These are phyloP conservation scores for Dendrolimus punctatus DNA, from an alignment of 1,140 invertebrate species.

Conservation along the genomic window DNA sequence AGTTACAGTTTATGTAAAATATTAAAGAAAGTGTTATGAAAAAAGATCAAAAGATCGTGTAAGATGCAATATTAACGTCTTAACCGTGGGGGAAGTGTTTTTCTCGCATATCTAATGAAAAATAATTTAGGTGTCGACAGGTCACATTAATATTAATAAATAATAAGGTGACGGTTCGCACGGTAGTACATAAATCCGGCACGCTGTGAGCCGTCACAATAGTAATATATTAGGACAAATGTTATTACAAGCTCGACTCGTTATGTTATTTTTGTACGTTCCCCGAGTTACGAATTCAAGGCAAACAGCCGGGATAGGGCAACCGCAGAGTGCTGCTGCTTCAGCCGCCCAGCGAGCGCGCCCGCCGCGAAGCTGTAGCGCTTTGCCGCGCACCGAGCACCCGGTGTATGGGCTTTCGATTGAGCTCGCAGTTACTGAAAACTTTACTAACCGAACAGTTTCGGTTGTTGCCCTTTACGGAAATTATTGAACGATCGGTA, in stretches of 20 bases:
- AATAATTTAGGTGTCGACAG: slow-evolving; percentile 47
- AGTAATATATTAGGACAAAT: slow-evolving; percentile 66
- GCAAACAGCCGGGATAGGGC: slow-evolving; percentile 19
- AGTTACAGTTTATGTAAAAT: background rate
- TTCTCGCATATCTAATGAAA: slow-evolving; percentile 46
- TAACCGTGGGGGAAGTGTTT: slow-evolving; percentile 20
- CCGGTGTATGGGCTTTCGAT: no score
- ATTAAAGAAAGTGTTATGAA: slow-evolving; percentile 15
- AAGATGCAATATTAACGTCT: slow-evolving; percentile 24
- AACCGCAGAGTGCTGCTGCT: slow-evolving; percentile 11
- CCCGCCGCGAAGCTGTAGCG: background rate
- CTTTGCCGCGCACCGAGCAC: no score
- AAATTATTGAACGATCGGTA: no score
- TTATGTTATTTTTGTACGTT: slow-evolving; percentile 60
- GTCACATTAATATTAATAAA: slow-evolving; percentile 58
- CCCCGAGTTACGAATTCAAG: slow-evolving; percentile 32
- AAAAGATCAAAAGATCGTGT: slow-evolving; percentile 29
- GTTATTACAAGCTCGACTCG: slow-evolving; percentile 62
- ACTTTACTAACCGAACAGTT: no score
- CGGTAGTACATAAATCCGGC: slow-evolving; percentile 49
- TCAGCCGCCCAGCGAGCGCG: slow-evolving; percentile 4
- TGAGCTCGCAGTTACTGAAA: no score
- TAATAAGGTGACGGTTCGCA: slow-evolving; percentile 53
- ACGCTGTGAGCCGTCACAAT: slow-evolving; percentile 50
- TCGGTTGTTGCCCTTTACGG: no score